These are phyloP conservation scores for Isotomurus palustris DNA, from an alignment of 2,888 invertebrate species.

Conservation along the genomic window DNA sequence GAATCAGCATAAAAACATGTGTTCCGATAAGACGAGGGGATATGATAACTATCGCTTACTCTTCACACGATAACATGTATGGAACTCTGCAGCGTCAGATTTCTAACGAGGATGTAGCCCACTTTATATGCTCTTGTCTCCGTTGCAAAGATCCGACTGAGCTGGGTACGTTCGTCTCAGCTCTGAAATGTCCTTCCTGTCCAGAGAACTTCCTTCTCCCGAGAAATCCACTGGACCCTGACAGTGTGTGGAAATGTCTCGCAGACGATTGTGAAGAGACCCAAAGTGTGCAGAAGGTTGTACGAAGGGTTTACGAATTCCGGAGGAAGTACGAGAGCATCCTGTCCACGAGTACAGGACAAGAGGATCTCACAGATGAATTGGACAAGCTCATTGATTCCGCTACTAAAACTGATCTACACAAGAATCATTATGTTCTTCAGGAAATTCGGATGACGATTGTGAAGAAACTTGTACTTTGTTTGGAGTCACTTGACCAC, in stretches of 20 bases:
- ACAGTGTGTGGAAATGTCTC: slow-evolving; percentile 30
- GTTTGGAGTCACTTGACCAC: slow-evolving; percentile 18
- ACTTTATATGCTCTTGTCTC: slow-evolving; percentile 32
- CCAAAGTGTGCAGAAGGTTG: slow-evolving; percentile 21
- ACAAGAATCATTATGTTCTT: slow-evolving; percentile 31
- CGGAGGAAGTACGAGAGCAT: slow-evolving; percentile 24
- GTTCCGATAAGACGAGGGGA: slow-evolving; percentile 31
- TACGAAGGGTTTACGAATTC: slow-evolving; percentile 20
- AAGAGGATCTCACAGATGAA: slow-evolving; percentile 20
- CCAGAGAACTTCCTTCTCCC: slow-evolving; percentile 27
- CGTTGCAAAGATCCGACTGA: slow-evolving; percentile 38
- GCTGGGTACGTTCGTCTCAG: slow-evolving; percentile 28
- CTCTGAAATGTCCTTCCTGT: slow-evolving; percentile 34
- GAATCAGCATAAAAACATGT: slow-evolving; percentile 23
- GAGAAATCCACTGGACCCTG: slow-evolving; percentile 19
- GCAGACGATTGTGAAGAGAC: slow-evolving; percentile 10
- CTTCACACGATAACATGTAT: slow-evolving; percentile 27
- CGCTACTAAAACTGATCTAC: slow-evolving; percentile 12
- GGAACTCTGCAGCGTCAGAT: slow-evolving; percentile 40
- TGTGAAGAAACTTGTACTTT: slow-evolving; percentile 18
- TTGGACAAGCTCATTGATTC: slow-evolving; percentile 12
- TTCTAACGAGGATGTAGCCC: slow-evolving; percentile 36
- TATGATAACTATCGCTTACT: slow-evolving; percentile 34
- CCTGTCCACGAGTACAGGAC: not conserved
- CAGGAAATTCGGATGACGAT: slow-evolving; percentile 29